Evolutionary conservation across 2,797 vertebrate genomes (phyloP), one percentile per base, ranked within the genome.

Genomic region (Crocidura indochinensis): DNA sequence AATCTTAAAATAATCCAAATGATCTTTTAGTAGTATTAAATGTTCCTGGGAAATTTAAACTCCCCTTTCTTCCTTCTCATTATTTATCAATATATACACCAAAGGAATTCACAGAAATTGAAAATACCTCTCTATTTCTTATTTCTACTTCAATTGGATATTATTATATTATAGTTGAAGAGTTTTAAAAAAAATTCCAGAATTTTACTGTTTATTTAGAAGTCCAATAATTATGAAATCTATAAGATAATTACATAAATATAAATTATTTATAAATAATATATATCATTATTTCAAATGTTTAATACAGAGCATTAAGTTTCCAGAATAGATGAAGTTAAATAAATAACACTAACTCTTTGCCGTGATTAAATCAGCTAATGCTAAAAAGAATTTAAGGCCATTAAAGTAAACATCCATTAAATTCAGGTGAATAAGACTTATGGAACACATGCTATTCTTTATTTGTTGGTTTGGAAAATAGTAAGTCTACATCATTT

Each of bases 11-110:
- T 71, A 20, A 77, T 3, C 14, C 29, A 83, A 75, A 78, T 53
- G 87, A 91, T 82, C 77, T 86, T 78, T 17, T 31, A 78, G 46
- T 8, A 84, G 74, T 19, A 90, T 86, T 85, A 93, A 86, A 84
- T 47, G 24, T 56, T 93, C 94, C 79, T 88, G 69, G 67, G 88
- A 95, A 93, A 14, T 19, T 60, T 11, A 64, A 26, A 69, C 93
- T 88, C 26, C 15, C 29, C 65, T 69, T 20, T 80, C 67, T 26
- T 80, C 22, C 72, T 92, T 88, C n/a, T 10, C 44, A 68, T 31
- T 27, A 26, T 74, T 88, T 86, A 68, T 67, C 74, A 84, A 83
- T 77, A 60, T 4, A 92, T 81, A 77, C 27, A 65, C 4, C 73
- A 77, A 71, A 91, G 79, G 11, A n/a, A 74, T 71, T 80, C 86